Base-by-base conservation (phyloP, 2,113 vertebrate species). In the Otus sunia region DNA sequence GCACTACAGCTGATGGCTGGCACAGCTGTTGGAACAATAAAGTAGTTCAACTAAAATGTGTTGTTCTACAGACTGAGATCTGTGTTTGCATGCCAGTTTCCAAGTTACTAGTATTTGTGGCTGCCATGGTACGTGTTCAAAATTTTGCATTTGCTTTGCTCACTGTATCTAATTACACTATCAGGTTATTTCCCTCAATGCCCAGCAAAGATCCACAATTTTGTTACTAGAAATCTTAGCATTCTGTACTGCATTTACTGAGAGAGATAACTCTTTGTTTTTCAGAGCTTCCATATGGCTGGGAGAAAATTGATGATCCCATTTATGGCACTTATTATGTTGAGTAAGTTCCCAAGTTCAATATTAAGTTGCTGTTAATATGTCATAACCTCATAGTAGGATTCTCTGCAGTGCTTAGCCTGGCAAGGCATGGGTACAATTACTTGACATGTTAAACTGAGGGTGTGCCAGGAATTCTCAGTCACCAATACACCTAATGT, bases 231-330 rank as follows among this genome's bases (percentile, higher is more conserved):
- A 96, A 96, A 87, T 91, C 63, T 90, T 94, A 91, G n/a, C 86
- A 32, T 92, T 96, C 60, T 96, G 43, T 97, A 93, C 67, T 96
- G 77, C 86, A 86, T 93, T 96, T 96, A 98, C 96, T 98, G 90
- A 98, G 67, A 94, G 37, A 95, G 91, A 96, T 97, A 95, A 97
- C 81, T 96, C 80, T 98, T 98, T 98, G 94, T 98, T 98, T 98
- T 98, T 94, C 99, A 99, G 99, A 99, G 97, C 99, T 99, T 99
- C 99, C 99, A 60, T 99, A 99, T 98, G 99, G 99, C 98, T 99
- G 99, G 99, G 99, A 99, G 98, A 99, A 99, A 99, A 99, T 99
- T 97, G 99, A 99, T 98, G 99, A 99, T 98, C 99, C 99, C 96
- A 99, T 99, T 98, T 99, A 99, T 97, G 99, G 99, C 98, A 99